A percentile compares a stretch with the other conserved stretches of the same genome.
phyloP scores from a whole-genome alignment of 2,797 vertebrate species.

The Okamejei kenojei region DNA sequence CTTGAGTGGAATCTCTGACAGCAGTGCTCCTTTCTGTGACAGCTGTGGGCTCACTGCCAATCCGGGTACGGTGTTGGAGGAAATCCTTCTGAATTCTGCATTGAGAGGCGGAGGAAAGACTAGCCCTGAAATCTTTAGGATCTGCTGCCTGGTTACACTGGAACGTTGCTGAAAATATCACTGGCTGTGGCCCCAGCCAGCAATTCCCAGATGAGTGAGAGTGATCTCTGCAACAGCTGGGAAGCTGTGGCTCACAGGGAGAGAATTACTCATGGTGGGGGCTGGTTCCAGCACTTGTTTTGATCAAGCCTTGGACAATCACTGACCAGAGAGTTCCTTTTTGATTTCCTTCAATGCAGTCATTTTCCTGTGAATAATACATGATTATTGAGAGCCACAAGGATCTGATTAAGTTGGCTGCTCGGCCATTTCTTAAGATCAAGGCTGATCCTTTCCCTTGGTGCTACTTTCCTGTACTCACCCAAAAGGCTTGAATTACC shows the following conservation, averaged over 20 bases:
- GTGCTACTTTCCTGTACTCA: too few species aligned
- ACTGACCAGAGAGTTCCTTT: not conserved
- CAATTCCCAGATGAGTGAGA: not conserved
- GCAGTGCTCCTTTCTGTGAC: not conserved
- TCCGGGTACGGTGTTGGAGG: not conserved
- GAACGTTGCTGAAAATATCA: not conserved
- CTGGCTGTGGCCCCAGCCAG: not conserved
- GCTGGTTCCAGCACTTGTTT: not conserved
- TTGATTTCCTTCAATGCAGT: not conserved
- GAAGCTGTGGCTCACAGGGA: not conserved
- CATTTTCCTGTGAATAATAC: not conserved
- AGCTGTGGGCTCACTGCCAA: not conserved
- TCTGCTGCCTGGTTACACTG: not conserved
- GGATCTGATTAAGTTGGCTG: too few species aligned
- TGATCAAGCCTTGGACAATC: not conserved
- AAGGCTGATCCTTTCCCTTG: too few species aligned
- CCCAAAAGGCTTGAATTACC: too few species aligned
- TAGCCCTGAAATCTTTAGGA: not conserved
- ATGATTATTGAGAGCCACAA: not conserved
- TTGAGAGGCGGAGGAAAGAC: not conserved
- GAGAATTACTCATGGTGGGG: conserved; percentile 15
- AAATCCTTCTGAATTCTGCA: not conserved
- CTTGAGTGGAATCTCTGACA: not conserved
- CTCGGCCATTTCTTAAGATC: too few species aligned
- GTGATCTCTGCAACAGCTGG: conserved; percentile 20